Conservation (phyloP, 2,797 vertebrate genomes). For the Graptemys geographica region DNA sequence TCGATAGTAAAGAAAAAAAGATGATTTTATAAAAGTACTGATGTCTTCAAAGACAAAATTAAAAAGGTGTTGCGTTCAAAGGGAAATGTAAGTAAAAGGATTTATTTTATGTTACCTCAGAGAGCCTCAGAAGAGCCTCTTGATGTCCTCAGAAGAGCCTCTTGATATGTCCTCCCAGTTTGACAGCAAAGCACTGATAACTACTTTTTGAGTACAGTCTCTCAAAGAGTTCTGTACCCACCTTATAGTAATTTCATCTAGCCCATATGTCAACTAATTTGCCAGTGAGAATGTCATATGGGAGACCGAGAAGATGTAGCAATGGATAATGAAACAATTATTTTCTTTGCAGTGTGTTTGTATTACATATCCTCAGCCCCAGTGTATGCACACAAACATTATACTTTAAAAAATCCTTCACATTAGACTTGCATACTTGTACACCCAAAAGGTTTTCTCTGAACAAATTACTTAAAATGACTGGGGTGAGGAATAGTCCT, state of each 20-base stretch:
- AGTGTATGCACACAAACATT: slow-evolving; percentile 36
- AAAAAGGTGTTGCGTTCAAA: slow-evolving; percentile 30
- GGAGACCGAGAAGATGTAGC: background rate
- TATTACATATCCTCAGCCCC: slow-evolving; percentile 15
- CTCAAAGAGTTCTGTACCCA: no score
- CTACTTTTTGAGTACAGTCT: background rate
- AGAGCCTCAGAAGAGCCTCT: slow-evolving; percentile 53
- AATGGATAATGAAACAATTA: background rate
- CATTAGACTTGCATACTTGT: slow-evolving; percentile 56
- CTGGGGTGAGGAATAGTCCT: background rate
- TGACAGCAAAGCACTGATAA: slow-evolving; percentile 3
- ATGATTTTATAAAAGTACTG: slow-evolving; percentile 2
- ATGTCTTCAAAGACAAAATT: background rate
- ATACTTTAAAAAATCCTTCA: slow-evolving; percentile 36
- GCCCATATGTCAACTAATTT: background rate
- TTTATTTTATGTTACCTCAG: slow-evolving; percentile 50
- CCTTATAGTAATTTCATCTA: no score
- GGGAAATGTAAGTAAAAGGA: slow-evolving; percentile 21
- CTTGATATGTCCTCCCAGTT: slow-evolving; percentile 40
- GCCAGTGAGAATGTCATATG: background rate
- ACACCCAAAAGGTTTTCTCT: background rate
- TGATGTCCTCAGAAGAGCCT: slow-evolving; percentile 41
- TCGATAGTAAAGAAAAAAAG: slow-evolving; percentile 13
- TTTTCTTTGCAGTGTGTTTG: background rate
- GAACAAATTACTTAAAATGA: background rate